These are phyloP conservation scores for Rallus crepitans DNA, from an alignment of 2,797 vertebrate species.

Conservation along the genomic window DNA sequence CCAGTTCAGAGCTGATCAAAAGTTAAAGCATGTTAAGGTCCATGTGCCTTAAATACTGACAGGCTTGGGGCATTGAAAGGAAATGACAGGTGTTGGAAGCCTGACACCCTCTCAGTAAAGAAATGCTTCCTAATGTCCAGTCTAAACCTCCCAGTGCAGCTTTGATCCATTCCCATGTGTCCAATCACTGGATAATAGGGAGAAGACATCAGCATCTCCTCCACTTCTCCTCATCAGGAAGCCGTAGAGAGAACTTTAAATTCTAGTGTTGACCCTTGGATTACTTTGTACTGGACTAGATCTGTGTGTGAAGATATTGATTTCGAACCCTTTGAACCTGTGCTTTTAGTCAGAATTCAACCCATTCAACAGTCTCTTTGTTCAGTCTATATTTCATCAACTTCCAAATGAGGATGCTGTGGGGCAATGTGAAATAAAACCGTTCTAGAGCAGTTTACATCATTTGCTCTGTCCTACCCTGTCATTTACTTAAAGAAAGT, in stretches of 20 bases:
- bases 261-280: neutral
- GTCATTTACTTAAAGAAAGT: neutral
- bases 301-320: neutral
- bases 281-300: neutral
- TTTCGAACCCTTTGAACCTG: neutral
- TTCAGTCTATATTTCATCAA: neutral
- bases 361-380: neutral
- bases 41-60: too few species aligned
- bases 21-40: too few species aligned
- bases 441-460: neutral
- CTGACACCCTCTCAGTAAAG: too few species aligned
- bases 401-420: neutral
- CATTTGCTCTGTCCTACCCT: neutral
- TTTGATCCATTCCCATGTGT: neutral
- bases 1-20: too few species aligned
- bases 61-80: too few species aligned
- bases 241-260: neutral
- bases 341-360: neutral
- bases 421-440: neutral
- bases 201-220: neutral
- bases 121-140: too few species aligned
- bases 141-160: too few species aligned
- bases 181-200: too few species aligned
- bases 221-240: neutral
- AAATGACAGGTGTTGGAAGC: too few species aligned